Percentiles rank a stretch among this genome's conserved stretches.
These are phyloP conservation scores for Dolichallabes microphthalmus DNA, from an alignment of 2,113 vertebrate genomes.

Conservation along the genomic window DNA sequence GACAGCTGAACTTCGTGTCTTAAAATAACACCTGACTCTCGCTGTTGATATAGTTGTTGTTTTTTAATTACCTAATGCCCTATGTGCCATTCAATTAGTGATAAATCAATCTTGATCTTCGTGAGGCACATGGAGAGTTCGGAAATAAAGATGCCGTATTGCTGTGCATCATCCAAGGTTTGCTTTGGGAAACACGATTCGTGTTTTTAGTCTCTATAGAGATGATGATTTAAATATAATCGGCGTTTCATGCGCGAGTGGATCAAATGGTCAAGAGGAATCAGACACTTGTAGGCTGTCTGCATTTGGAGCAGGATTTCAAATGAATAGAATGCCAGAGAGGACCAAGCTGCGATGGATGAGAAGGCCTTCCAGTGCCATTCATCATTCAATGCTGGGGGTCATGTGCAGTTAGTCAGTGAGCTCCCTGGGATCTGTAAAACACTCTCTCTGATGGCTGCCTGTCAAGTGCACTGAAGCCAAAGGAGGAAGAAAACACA, in stretches of 20 bases:
- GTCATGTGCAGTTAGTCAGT: slow-evolving; percentile 75
- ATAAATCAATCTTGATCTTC: slow-evolving; percentile 27
- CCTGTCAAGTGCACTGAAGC: slow-evolving; percentile 61
- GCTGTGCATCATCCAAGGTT: slow-evolving; percentile 44
- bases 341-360: slow-evolving; percentile 68
- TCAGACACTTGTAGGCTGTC: slow-evolving; percentile 56
- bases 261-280: slow-evolving; percentile 55
- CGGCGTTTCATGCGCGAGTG: slow-evolving; percentile 47
- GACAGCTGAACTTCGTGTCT: too few relatives aligned
- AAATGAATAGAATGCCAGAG: slow-evolving; percentile 56
- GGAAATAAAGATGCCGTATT: slow-evolving; percentile 11
- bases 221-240: slow-evolving; percentile 47
- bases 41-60: too few relatives aligned
- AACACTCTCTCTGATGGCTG: slow-evolving; percentile 67
- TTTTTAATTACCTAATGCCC: too few relatives aligned
- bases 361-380: slow-evolving; percentile 68
- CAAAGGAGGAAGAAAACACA: slow-evolving; percentile 51
- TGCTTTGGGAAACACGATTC: slow-evolving; percentile 45
- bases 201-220: slow-evolving; percentile 49
- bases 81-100: background rate
- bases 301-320: slow-evolving; percentile 51
- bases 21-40: too few relatives aligned
- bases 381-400: slow-evolving; percentile 75
- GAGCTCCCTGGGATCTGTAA: slow-evolving; percentile 72
- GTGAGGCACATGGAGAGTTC: slow-evolving; percentile 44